Evolutionary conservation across 2,888 invertebrate genomes (phyloP), one percentile per base, ranked within the genome.

Genomic region (Neoaliturus tenellus): DNA sequence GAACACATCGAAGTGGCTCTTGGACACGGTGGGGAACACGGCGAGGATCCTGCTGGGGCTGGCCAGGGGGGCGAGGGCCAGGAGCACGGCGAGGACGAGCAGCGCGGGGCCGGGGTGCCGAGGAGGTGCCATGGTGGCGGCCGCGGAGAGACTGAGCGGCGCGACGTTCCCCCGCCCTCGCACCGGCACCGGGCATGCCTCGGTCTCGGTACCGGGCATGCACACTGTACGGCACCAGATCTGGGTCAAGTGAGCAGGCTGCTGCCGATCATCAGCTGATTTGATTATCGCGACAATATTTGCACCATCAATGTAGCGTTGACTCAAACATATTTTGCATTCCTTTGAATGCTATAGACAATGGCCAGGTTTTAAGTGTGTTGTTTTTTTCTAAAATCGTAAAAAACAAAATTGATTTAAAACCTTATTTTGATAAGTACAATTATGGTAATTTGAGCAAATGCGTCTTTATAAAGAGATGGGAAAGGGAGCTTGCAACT

Each of bases 1-100:
- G 51, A 85, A 85, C 12, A 85, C 83, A n/a, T 83, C 80, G 51
- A 87, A 85, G 75, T 87, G 88, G 78, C 88, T 88, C 73, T 78
- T 84, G 39, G 85, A 85, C 0, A 85, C 83, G 12, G 85, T 71
- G 1, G 88, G 87, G 44, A 87, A 85, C 39, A 87, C 85, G 14
- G 81, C 86, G 8, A 88, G 83, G 67, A 87, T 87, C 23, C 78
- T 55, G 62, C 33, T 67, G 14, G 73, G 33, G 14, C 31, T n/a
- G 39, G 48, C 6, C 2, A 48, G 51, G 20, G 51, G 31, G 14
- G 23, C 10, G 78, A 78, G 20, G 33, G 48, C 25, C 1, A 71
- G 71, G 41, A 17, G n/a, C 39, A 71, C 20, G 67, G n/a, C 31
- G 33, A 67, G 33, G 33, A 14, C 1, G 17, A 67, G 55, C 12